Evolutionary conservation across 2,888 invertebrate genomes (phyloP).

Genomic region (Philopedon plagiatum): DNA sequence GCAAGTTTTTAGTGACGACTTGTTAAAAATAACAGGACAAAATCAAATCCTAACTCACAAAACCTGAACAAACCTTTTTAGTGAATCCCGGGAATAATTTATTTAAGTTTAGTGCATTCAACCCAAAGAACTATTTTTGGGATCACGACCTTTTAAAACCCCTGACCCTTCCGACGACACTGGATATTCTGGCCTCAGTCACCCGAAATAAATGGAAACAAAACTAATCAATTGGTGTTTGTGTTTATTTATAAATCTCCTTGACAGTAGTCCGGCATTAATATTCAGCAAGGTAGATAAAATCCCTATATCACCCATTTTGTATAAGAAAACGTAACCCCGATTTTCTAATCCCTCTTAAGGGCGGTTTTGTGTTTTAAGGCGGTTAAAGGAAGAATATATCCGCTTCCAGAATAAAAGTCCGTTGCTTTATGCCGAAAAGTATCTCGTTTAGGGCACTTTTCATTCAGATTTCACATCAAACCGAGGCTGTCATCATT

Average conservation of each 20-base stretch:
- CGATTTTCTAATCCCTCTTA: constrained; percentile 25
- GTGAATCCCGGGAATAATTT: too few species aligned
- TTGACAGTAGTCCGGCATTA: constrained; percentile 25
- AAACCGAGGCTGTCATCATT: constrained; percentile 61
- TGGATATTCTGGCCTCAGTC: not conserved
- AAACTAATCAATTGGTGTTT: constrained; percentile 34
- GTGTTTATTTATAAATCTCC: constrained; percentile 35
- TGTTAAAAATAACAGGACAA: too few species aligned
- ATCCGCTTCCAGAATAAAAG: constrained; percentile 51
- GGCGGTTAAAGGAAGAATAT: constrained; percentile 32
- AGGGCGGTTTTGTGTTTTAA: constrained; percentile 36
- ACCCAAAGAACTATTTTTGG: too few species aligned
- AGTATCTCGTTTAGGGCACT: constrained; percentile 65
- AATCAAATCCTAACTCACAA: too few species aligned
- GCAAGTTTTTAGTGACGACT: too few species aligned
- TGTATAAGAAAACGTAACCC: constrained; percentile 18
- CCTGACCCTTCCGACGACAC: too few species aligned
- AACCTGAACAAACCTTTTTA: too few species aligned
- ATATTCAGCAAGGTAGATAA: constrained; percentile 25
- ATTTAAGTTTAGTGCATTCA: too few species aligned
- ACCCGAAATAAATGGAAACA: constrained; percentile 24
- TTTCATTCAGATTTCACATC: constrained; percentile 66
- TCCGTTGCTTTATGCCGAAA: constrained; percentile 60
- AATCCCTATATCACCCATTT: constrained; percentile 33
- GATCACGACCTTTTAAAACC: too few species aligned